A percentile compares a stretch with the other conserved stretches of the same genome.
Evolutionary conservation across 2,113 vertebrate genomes (phyloP).

Genomic region (Nibea coibor): DNA sequence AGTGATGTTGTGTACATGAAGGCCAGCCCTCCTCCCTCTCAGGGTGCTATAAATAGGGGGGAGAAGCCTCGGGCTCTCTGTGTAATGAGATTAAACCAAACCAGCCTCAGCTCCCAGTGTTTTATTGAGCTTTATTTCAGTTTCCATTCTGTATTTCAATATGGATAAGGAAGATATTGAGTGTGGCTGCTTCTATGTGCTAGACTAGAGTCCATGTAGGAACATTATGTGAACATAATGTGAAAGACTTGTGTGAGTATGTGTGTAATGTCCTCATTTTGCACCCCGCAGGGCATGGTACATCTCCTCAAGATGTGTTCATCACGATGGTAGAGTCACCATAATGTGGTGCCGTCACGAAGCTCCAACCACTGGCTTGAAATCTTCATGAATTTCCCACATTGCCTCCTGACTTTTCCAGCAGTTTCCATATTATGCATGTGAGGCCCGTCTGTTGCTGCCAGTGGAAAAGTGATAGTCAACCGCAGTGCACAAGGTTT

Average conservation of each 20-base stretch:
- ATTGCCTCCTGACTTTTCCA: conserved; percentile 45
- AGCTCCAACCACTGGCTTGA: conserved; percentile 34
- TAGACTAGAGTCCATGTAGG: conserved; percentile 29
- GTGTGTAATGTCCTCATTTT: conserved; percentile 64
- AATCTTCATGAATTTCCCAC: conserved; percentile 18
- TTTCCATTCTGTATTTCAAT: conserved; percentile 69
- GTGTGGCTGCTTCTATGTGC: conserved; percentile 56
- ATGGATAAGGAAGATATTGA: conserved; percentile 67
- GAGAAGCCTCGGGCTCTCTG: conserved; percentile 72
- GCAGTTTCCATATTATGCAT: conserved; percentile 21
- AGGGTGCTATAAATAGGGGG: conserved; percentile 82
- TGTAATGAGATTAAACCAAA: conserved; percentile 85
- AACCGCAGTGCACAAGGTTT: conserved; percentile 5
- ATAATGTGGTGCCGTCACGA: conserved; percentile 19
- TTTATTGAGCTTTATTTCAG: conserved; percentile 79
- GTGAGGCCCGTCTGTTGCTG: conserved; percentile 11
- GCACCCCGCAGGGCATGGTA: conserved; percentile 53
- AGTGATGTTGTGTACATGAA: conserved; percentile 49
- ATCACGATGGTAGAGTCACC: conserved; percentile 57
- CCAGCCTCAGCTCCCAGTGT: conserved; percentile 75
- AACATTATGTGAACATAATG: conserved; percentile 52
- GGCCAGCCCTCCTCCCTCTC: conserved; percentile 56
- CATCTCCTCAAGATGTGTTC: conserved; percentile 60
- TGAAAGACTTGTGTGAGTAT: conserved; percentile 50
- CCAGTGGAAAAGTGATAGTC: conserved; percentile 48